These are phyloP conservation scores for Cyprinodon tularosa DNA, from an alignment of 2,113 vertebrate genomes.

Conservation along the genomic window DNA sequence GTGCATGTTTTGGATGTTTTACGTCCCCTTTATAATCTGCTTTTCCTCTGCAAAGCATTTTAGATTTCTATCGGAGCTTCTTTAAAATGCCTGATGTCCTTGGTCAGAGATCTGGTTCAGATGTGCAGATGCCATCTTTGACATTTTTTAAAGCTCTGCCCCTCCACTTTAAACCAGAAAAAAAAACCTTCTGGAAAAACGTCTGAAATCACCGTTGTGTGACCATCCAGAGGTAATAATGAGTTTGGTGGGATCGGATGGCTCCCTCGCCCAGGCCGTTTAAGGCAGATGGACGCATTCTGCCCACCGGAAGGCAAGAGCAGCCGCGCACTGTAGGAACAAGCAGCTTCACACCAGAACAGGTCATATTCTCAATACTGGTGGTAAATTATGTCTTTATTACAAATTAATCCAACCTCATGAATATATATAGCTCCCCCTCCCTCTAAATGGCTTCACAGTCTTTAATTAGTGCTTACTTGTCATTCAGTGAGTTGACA, in stretches of 20 bases:
- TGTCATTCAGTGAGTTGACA: conserved; percentile 63
- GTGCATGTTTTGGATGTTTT: background rate
- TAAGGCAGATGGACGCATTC: conserved; percentile 47
- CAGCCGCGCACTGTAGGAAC: conserved; percentile 4
- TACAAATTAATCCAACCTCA: conserved; percentile 75
- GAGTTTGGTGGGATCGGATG: conserved; percentile 38
- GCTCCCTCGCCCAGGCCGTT: conserved; percentile 48
- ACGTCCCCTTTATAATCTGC: background rate
- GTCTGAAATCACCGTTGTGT: conserved; percentile 33
- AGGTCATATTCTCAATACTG: conserved; percentile 38
- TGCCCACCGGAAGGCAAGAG: conserved; percentile 29
- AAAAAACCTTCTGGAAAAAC: background rate
- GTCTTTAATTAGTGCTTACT: conserved; percentile 69
- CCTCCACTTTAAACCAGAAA: conserved; percentile 14
- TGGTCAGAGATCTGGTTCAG: background rate
- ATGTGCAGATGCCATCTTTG: background rate
- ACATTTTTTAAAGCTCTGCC: background rate
- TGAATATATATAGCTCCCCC: conserved; percentile 73
- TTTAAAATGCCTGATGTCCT: background rate
- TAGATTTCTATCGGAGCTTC: background rate
- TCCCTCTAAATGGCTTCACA: conserved; percentile 62
- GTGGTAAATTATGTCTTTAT: conserved; percentile 68
- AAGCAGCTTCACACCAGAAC: conserved; percentile 20
- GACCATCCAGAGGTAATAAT: conserved; percentile 55
- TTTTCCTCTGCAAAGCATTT: background rate